Evolutionary conservation across 2,797 vertebrate species (phyloP).

Genomic region (Microcaecilia unicolor): DNA sequence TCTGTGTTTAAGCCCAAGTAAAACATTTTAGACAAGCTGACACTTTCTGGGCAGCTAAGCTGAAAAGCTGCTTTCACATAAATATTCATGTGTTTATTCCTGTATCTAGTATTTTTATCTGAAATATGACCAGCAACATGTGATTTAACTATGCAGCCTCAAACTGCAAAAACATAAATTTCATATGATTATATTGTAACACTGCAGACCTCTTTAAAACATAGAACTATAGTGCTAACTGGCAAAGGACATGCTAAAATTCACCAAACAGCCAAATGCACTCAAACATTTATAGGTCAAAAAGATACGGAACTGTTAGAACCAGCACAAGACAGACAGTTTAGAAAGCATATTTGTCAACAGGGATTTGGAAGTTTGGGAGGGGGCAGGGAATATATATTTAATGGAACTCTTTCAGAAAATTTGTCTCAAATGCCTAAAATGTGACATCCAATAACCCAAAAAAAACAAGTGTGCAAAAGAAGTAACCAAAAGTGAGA

Average conservation of each 20-base stretch:
- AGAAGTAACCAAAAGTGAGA: constrained; percentile 52
- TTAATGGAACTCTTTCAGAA: constrained; percentile 24
- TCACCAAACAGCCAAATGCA: constrained; percentile 16
- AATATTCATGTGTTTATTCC: no score
- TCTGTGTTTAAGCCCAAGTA: no score
- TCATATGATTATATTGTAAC: constrained; percentile 2
- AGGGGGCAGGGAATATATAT: constrained; percentile 16
- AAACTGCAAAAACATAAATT: neutral
- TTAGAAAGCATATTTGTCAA: constrained; percentile 34
- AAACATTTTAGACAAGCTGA: no score
- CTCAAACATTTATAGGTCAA: constrained; percentile 8
- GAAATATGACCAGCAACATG: neutral
- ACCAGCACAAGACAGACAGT: constrained; percentile 22
- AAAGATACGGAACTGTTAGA: neutral
- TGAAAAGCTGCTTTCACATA: no score
- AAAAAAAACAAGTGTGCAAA: constrained; percentile 51
- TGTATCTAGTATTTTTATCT: no score
- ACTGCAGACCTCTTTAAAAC: constrained; percentile 6
- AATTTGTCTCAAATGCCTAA: constrained; percentile 31
- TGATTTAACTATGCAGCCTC: neutral
- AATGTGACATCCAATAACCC: constrained; percentile 44
- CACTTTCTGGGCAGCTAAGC: no score
- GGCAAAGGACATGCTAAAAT: constrained; percentile 11
- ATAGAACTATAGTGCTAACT: constrained; percentile 16
- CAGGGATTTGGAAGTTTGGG: constrained; percentile 25